These are phyloP conservation scores for Parauchenoglanis ngamensis DNA, from an alignment of 2,797 vertebrate genomes.

Conservation along the genomic window DNA sequence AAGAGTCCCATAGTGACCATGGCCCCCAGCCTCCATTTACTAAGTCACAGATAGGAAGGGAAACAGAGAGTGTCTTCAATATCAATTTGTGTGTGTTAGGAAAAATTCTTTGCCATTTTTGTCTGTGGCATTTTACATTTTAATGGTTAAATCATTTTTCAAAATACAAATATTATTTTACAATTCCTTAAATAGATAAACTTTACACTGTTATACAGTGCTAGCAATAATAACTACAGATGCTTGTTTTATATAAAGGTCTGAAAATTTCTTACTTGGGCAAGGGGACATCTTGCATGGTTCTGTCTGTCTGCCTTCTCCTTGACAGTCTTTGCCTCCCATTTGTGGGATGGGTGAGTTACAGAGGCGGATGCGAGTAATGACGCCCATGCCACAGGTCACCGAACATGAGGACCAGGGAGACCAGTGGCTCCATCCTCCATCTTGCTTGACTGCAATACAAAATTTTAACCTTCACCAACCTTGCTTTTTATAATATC, in stretches of 20 bases:
- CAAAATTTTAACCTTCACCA: conserved; percentile 39
- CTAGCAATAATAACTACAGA: not conserved
- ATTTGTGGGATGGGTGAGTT: conserved; percentile 98
- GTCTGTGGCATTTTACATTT: no score
- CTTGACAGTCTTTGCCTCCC: conserved; percentile 89
- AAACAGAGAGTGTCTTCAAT: not conserved
- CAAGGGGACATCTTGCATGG: conserved; percentile 85
- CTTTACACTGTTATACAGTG: not conserved
- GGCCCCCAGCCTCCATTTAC: conserved; percentile 97
- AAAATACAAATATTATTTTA: no score
- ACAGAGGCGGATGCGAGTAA: conserved; percentile 96
- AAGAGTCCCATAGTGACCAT: conserved; percentile 94
- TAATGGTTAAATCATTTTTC: no score
- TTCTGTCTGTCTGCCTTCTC: conserved; percentile 90
- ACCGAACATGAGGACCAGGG: conserved; percentile 98
- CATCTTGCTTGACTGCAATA: conserved; percentile 92
- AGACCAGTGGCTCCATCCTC: conserved; percentile 98
- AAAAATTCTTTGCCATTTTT: not conserved
- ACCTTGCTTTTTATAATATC: not conserved
- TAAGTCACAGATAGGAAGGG: conserved; percentile 56
- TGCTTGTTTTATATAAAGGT: not conserved
- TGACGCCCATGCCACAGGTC: conserved; percentile 89
- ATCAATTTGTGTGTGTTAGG: not conserved
- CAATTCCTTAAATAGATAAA: not conserved
- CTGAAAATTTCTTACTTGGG: conserved; percentile 81